Conservation (phyloP, 1,140 invertebrate genomes). For the Lasioglossum baleicum region DNA sequence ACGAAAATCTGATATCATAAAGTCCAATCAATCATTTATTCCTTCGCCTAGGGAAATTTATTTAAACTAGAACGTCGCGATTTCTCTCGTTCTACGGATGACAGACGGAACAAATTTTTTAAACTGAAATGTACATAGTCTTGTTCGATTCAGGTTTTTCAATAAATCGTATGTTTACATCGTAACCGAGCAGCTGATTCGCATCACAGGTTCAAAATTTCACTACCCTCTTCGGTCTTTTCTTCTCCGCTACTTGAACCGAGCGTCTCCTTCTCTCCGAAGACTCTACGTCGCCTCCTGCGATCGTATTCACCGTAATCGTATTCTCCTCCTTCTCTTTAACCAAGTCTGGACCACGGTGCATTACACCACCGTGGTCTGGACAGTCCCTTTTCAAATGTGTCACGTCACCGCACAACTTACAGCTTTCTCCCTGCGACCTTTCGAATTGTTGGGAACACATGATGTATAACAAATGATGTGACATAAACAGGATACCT, state of each 20-base stretch:
- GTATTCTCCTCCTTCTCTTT: conserved; percentile 74
- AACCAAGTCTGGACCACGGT: conserved; percentile 50
- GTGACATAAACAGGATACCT: no score
- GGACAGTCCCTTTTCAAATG: conserved; percentile 93
- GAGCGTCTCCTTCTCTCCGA: conserved; percentile 62
- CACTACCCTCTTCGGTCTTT: conserved; percentile 67
- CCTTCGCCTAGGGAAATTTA: conserved; percentile 22
- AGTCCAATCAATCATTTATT: conserved; percentile 33
- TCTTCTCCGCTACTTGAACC: neutral
- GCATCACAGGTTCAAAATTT: conserved; percentile 66
- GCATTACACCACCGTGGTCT: no score
- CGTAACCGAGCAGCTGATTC: neutral
- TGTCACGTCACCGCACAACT: conserved; percentile 90
- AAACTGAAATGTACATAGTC: no score
- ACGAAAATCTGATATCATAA: conserved; percentile 44
- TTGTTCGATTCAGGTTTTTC: no score
- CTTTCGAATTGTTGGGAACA: conserved; percentile 88
- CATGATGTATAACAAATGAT: conserved; percentile 24
- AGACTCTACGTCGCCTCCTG: conserved; percentile 68
- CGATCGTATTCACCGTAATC: conserved; percentile 72
- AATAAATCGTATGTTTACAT: no score
- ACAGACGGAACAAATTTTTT: conserved; percentile 32
- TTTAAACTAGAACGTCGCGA: conserved; percentile 22
- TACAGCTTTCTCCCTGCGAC: conserved; percentile 91
- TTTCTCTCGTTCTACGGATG: conserved; percentile 6